phyloP scores from a whole-genome alignment of 2,113 vertebrate species.

The Pituophis catenifer region DNA sequence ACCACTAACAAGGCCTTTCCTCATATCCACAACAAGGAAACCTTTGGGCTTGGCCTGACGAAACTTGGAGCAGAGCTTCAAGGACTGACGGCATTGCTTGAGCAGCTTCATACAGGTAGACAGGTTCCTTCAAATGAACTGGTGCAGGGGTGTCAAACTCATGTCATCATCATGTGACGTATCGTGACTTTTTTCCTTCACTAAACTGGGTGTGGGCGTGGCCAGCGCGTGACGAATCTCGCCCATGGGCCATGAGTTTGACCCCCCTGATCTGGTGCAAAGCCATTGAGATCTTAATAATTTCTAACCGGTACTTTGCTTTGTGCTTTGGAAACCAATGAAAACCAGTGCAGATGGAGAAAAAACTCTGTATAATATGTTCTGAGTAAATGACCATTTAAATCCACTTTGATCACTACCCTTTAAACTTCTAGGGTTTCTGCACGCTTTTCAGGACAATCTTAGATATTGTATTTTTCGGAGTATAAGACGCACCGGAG shows the following conservation, averaged over 20 bases:
- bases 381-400: neutral
- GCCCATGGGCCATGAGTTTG: too few relatives aligned
- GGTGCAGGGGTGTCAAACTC: neutral
- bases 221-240: too few relatives aligned
- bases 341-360: neutral
- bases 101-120: neutral
- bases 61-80: neutral
- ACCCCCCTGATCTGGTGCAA: neutral
- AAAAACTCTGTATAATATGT: neutral
- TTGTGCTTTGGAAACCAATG: neutral
- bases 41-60: too few relatives aligned
- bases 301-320: neutral
- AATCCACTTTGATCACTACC: neutral
- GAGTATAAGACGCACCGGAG: too few relatives aligned
- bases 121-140: neutral
- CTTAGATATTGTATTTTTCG: neutral
- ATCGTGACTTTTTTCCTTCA: too few relatives aligned
- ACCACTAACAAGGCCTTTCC: neutral
- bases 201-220: too few relatives aligned
- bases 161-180: too few relatives aligned
- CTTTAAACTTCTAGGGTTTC: neutral
- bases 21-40: neutral
- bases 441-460: too few relatives aligned
- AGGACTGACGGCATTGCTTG: neutral
- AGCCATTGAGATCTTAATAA: neutral